Conservation (phyloP, 2,797 vertebrate species). For the Sebastes matsubarae region DNA sequence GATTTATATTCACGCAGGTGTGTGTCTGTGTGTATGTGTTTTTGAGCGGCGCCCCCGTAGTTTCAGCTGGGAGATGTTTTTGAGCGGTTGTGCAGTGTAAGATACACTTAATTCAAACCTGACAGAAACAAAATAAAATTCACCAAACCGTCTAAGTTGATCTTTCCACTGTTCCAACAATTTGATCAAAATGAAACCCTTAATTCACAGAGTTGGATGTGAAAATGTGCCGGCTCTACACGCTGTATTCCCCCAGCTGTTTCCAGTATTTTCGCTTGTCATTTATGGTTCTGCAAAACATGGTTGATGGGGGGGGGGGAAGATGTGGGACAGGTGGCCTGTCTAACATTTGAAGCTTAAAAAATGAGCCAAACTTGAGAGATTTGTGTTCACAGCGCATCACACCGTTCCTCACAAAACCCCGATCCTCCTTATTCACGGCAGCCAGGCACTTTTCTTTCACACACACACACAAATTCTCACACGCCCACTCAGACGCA, state of each 20-base stretch:
- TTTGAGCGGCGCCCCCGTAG: background rate
- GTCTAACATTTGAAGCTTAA: background rate
- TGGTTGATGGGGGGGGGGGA: background rate
- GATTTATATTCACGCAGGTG: background rate
- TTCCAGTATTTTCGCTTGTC: background rate
- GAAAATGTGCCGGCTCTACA: background rate
- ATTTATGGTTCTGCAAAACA: background rate
- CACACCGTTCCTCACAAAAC: background rate
- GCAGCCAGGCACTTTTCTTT: background rate
- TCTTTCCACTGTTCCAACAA: background rate
- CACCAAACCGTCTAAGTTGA: background rate
- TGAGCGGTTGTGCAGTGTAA: background rate
- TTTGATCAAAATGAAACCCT: background rate
- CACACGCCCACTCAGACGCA: background rate
- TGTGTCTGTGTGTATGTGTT: background rate
- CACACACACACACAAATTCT: background rate
- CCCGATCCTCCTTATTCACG: background rate
- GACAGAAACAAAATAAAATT: no score
- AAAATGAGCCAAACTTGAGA: background rate
- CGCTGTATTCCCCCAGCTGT: no score
- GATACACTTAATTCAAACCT: background rate
- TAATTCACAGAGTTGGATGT: background rate
- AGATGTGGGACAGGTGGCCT: background rate
- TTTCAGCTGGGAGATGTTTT: background rate
- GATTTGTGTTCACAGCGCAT: conserved; percentile 1